A percentile compares a stretch with the other conserved stretches of the same genome.
Conservation (phyloP, 1,140 invertebrate genomes). For the Drosophila pruinosa region DNA sequence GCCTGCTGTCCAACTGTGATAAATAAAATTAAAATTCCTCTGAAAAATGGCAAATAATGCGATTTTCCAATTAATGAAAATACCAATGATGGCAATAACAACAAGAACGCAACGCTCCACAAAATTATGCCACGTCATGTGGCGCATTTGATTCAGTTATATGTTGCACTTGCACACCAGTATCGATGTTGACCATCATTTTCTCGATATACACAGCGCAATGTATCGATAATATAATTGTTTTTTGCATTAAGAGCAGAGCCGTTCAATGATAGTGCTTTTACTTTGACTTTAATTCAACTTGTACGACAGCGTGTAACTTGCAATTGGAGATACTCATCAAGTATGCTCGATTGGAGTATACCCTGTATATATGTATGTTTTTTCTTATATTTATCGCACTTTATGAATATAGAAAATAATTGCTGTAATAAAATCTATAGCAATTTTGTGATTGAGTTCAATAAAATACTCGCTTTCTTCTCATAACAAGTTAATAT, state of each 20-base stretch:
- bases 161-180: background rate
- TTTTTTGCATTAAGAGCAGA: too few species aligned
- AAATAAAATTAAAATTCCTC: conserved; percentile 28
- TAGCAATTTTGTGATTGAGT: too few species aligned
- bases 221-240: conserved; percentile 2
- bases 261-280: background rate
- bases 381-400: too few species aligned
- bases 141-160: conserved; percentile 1
- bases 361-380: too few species aligned
- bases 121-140: background rate
- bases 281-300: background rate
- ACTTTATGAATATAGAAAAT: too few species aligned
- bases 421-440: too few species aligned
- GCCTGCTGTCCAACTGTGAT: background rate
- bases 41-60: conserved; percentile 33
- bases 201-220: background rate
- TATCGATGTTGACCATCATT: conserved; percentile 11
- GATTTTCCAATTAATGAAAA: conserved; percentile 50
- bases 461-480: too few species aligned
- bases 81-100: conserved; percentile 24
- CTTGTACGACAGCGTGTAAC: background rate
- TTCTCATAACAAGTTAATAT: too few species aligned
- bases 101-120: background rate
- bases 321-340: too few species aligned
- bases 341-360: too few species aligned